phyloP scores from a whole-genome alignment of 2,888 invertebrate genomes.

The Epinotia ramella region DNA sequence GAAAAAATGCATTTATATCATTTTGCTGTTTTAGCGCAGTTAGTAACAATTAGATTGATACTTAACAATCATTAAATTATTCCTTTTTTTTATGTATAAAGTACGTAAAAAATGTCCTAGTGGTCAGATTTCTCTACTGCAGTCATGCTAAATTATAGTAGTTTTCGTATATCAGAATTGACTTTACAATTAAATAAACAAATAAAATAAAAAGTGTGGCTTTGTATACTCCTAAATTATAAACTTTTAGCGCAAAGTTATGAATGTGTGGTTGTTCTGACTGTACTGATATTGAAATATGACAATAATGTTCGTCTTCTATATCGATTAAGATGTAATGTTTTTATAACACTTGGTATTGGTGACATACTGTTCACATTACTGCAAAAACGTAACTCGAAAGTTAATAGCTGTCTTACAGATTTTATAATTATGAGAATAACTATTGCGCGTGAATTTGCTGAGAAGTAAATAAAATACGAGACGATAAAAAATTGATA shows the following conservation, averaged over 20 bases:
- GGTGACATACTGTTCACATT: conserved; percentile 1
- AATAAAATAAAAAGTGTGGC: not conserved
- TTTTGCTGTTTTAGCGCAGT: not conserved
- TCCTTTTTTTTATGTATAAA: not conserved
- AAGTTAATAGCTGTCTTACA: conserved; percentile 30
- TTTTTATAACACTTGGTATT: not conserved
- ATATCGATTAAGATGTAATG: conserved; percentile 11
- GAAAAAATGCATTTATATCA: not conserved
- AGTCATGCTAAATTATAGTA: not conserved
- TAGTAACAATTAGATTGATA: not conserved
- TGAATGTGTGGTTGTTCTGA: not conserved
- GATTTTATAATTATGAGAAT: conserved; percentile 30
- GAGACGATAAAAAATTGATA: conserved; percentile 36
- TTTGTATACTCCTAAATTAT: not conserved
- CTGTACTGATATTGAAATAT: not conserved
- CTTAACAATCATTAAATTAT: not conserved
- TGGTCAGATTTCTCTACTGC: not conserved
- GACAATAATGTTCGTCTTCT: conserved; percentile 36
- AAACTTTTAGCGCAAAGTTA: not conserved
- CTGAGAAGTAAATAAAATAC: conserved; percentile 4
- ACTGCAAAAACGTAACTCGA: conserved; percentile 8
- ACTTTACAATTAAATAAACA: not conserved
- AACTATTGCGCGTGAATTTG: conserved; percentile 13
- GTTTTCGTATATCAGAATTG: not conserved
- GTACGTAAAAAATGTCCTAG: not conserved